Base-by-base conservation (phyloP, 2,888 invertebrate genomes). In the Eurois occulta region DNA sequence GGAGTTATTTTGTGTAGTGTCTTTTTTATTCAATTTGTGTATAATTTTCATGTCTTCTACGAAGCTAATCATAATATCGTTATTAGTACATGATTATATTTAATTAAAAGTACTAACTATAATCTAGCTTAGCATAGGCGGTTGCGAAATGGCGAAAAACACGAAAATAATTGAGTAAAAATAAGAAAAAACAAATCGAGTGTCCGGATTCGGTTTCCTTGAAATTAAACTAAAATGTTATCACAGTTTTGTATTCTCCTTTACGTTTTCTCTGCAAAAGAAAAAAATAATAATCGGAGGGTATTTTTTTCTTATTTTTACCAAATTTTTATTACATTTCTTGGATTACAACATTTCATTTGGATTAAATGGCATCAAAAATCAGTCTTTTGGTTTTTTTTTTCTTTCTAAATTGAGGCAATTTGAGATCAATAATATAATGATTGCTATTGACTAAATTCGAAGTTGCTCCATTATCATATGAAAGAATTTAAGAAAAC, bases 341-440 rank as follows among this genome's bases (percentile, higher is more conserved):
- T 62, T 71, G 86, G 55, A 80, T 70, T 71, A 79, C 65, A 81
- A 83, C 64, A 79, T 80, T 84, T 87, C 46, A 32, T 81, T 89
- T 86, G 78, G 81, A 81, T 75, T 55, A 79, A 90, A 89, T 90
- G 91, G 89, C 89, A 87, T 86, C 78, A 76, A 89, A 84, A 86
- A 88, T 91, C 91, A 91, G 91, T 91, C 91, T 91, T 91, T 88
- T 86, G 81, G 72, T 58, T 77, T 82, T 74, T 80, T 72, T 79
- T 83, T 75, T 78, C 69, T 77, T 79, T 78, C 72, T 81, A 86
- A 85, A 76, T 84, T 81, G 88, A 88, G 89, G 87, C 80, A 75
- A 85, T 87, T 78, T 88, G 91, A 91, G 91, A 91, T 91, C 91
- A 90, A 78, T 72, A 65, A 81, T 73, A 78, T 72, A 65, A 81